A percentile compares a stretch with the other conserved stretches of the same genome.
Conservation (phyloP, 2,113 vertebrate genomes). For the Myrmophylax atrothorax region DNA sequence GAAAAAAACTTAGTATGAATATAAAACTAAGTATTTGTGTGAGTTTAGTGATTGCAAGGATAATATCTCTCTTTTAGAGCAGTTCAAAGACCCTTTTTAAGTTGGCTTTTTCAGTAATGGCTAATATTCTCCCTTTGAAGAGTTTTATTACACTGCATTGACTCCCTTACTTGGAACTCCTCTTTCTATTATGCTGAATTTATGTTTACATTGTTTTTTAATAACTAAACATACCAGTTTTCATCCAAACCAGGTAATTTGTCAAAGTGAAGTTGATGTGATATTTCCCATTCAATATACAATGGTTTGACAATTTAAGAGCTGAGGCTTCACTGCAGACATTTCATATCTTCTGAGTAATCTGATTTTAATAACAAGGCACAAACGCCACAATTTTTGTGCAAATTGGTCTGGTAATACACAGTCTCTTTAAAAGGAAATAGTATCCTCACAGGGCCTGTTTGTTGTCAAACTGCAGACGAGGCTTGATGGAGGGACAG, state of each 20-base stretch:
- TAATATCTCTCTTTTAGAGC: neutral
- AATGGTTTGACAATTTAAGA: neutral
- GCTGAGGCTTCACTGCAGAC: neutral
- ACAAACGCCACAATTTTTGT: neutral
- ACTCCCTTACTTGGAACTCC: neutral
- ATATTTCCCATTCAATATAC: neutral
- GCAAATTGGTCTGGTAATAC: neutral
- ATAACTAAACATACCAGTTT: neutral
- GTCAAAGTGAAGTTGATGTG: neutral
- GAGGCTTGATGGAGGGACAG: neutral
- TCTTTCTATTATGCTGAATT: neutral
- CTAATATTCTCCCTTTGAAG: neutral
- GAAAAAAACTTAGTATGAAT: accelerated
- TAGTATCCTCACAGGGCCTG: neutral
- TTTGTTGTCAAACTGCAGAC: slow-evolving; percentile 39
- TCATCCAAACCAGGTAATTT: neutral
- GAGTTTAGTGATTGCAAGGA: neutral
- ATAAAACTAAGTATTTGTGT: neutral
- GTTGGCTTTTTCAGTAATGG: neutral
- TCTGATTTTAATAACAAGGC: neutral
- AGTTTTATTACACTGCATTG: neutral
- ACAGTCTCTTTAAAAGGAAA: neutral
- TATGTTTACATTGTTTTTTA: neutral
- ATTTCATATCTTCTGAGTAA: neutral
- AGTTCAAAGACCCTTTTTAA: neutral